Evolutionary conservation across 2,113 vertebrate genomes (phyloP).

Genomic region (Nothocercus julius): DNA sequence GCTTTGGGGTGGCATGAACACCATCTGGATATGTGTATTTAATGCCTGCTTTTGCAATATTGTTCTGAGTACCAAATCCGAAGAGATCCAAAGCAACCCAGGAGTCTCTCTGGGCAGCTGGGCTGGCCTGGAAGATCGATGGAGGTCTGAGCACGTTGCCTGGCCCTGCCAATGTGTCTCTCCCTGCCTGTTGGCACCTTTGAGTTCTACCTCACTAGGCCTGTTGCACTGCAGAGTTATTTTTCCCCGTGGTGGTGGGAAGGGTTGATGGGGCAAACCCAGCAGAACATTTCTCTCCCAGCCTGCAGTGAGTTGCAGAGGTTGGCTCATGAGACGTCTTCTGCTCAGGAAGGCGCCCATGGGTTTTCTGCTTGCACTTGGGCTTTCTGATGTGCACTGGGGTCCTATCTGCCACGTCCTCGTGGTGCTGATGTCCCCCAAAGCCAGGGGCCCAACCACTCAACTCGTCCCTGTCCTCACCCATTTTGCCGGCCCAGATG

Average conservation of each 20-base stretch:
- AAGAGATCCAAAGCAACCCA: background rate
- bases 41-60: accelerated
- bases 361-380: background rate
- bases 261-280: background rate
- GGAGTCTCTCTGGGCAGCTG: accelerated
- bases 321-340: background rate
- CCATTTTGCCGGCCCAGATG: background rate
- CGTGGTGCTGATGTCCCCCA: background rate
- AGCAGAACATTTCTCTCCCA: background rate
- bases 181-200: too few species aligned
- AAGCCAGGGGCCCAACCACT: too few species aligned
- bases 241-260: background rate
- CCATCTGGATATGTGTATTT: background rate
- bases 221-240: background rate
- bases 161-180: accelerated
- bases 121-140: too few species aligned
- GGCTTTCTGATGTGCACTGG: background rate
- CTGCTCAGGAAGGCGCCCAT: background rate
- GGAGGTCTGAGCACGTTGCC: accelerated
- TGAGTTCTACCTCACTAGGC: background rate
- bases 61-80: accelerated
- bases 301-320: background rate
- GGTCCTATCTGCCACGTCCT: background rate
- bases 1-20: background rate
- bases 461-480: background rate